Evolutionary conservation across 2,888 invertebrate genomes (phyloP).

Genomic region (Euspilapteryx auroguttella): DNA sequence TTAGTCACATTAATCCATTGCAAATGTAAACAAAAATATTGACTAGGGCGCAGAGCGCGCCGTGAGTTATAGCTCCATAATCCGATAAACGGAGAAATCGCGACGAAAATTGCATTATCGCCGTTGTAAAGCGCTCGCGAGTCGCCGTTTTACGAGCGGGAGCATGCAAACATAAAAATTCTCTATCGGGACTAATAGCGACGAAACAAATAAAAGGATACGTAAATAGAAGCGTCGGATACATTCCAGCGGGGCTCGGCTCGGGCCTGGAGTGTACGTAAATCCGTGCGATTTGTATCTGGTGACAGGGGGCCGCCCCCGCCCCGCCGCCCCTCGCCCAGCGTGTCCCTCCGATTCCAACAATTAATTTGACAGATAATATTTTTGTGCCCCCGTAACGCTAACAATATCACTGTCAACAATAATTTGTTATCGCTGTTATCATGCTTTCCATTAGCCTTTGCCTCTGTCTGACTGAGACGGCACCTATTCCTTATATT

Average conservation of each 20-base stretch:
- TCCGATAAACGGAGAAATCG: constrained; percentile 48
- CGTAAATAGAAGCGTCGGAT: constrained; percentile 57
- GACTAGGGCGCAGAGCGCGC: too few relatives aligned
- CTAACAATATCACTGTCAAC: constrained; percentile 1
- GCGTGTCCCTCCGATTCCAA: constrained; percentile 12
- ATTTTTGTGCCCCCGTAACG: constrained; percentile 9
- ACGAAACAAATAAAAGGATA: constrained; percentile 60
- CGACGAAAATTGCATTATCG: constrained; percentile 49
- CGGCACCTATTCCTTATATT: too few relatives aligned
- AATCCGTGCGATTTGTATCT: constrained; percentile 63
- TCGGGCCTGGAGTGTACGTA: constrained; percentile 56
- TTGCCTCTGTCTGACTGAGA: too few relatives aligned
- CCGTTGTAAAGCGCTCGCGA: constrained; percentile 49
- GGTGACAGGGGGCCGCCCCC: constrained; percentile 29
- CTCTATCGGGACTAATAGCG: constrained; percentile 61
- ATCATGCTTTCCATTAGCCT: constrained; percentile 7
- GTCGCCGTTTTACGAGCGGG: constrained; percentile 53
- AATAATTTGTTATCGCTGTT: constrained; percentile 1
- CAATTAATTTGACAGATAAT: constrained; percentile 48
- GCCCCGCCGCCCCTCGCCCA: constrained; percentile 11
- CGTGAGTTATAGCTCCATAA: constrained; percentile 44
- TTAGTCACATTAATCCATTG: too few relatives aligned
- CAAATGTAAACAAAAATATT: constrained; percentile 49
- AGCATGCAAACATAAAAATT: constrained; percentile 58
- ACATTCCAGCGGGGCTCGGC: constrained; percentile 57